A percentile compares a stretch with the other conserved stretches of the same genome.
Evolutionary conservation across 2,888 invertebrate species (phyloP).

Genomic region (Xanthia togata): DNA sequence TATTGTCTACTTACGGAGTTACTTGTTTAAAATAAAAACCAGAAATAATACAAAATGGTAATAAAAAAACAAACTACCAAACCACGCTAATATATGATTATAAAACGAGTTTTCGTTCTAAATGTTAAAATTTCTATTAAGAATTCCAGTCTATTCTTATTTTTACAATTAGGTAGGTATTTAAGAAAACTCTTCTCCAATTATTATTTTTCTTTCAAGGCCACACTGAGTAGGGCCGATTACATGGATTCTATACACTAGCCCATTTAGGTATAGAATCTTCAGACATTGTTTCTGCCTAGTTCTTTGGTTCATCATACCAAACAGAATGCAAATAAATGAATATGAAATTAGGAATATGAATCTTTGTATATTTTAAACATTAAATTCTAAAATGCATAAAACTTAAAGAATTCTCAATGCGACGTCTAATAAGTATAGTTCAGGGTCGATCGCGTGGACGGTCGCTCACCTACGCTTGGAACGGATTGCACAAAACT

Average conservation of each 20-base stretch:
- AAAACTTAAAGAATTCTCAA: slow-evolving; percentile 29
- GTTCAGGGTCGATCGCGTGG: slow-evolving; percentile 52
- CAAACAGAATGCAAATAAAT: no score
- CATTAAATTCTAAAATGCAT: slow-evolving; percentile 5
- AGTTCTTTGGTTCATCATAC: not conserved
- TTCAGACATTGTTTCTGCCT: not conserved
- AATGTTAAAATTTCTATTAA: not conserved
- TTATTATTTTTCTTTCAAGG: not conserved
- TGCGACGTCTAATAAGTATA: slow-evolving; percentile 17
- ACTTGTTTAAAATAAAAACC: not conserved
- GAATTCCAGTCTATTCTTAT: not conserved
- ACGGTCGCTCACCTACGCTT: slow-evolving; percentile 63
- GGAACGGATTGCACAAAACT: slow-evolving; percentile 51
- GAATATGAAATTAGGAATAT: no score
- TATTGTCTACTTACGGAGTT: not conserved
- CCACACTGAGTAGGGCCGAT: not conserved
- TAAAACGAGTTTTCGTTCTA: slow-evolving; percentile 30
- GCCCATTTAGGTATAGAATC: not conserved
- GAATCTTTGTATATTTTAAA: not conserved
- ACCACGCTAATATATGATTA: not conserved
- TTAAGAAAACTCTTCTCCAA: not conserved
- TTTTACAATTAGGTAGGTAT: not conserved
- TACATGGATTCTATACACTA: not conserved
- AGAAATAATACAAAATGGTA: not conserved
- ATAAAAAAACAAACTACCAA: not conserved